Base-by-base conservation (phyloP, 2,888 invertebrate genomes). In the Torymus auratus region DNA sequence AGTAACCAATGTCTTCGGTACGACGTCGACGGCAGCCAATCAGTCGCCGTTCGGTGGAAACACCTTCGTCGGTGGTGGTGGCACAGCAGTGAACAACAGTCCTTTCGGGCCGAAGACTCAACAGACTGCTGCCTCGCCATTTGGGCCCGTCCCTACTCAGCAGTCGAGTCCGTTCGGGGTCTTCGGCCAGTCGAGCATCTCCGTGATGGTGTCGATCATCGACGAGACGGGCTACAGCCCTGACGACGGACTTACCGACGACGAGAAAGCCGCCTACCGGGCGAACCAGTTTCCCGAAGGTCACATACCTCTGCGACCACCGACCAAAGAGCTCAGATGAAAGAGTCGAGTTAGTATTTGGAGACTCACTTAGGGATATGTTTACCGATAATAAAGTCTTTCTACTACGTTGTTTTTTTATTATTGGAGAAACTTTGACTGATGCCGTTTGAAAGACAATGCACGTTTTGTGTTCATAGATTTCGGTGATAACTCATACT, bases 301-400 rank as follows among this genome's bases (percentile, higher is more conserved):
- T 0, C 88, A 88, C 65, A 88, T 91, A 72, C 90, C 91, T 0
- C 17, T 88, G 0, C 87, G 86, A 78, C 87, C 91, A 15, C 91
- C 91, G 10, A 87, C 88, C 2, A 88, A 88, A 83, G 90, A 69
- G 10, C 69, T 80, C 28, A 71, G 60, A 15, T 80, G 17, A 76
- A 68, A 1, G 28, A 70, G 17, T 15, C 14, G 5, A 20, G 23
- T 0, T 28, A 28, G 28, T 28, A 28, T 28, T 28, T 28, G 28
- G 28, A 2, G 28, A 28, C 28, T 28, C 28, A 7, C 28, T 28
- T 28, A 28, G 28, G 28, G 28, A 28, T 28, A 28, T 28, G 28
- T 28, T 7, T 28, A 4, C 28, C 28, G 28, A 28, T 28, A 28
- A 28, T 28, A 28, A 28, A 28, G 28, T 28, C 28, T 28, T 1